Conservation (phyloP, 1,140 invertebrate genomes). For the Drosophila repletoides region DNA sequence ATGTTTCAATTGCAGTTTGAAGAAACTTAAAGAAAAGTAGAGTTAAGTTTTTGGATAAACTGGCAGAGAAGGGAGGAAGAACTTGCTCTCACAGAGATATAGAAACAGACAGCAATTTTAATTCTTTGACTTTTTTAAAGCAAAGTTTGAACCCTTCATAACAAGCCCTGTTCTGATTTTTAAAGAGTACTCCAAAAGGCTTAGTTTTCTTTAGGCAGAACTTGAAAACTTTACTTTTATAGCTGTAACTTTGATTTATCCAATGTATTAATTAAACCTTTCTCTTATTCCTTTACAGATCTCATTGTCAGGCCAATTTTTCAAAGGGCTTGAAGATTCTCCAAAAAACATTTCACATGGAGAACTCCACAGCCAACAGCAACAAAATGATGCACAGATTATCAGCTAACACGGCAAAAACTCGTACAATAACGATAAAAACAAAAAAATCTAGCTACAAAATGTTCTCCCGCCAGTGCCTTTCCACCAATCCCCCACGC, state of each 20-base stretch:
- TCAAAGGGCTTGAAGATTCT: conserved; percentile 8
- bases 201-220: too few relatives aligned
- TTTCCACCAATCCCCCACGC: conserved; percentile 57
- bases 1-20: too few relatives aligned
- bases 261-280: conserved; percentile 1
- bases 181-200: too few relatives aligned
- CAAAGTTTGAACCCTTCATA: too few relatives aligned
- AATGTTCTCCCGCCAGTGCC: conserved; percentile 80
- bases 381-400: conserved; percentile 47
- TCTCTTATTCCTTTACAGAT: conserved; percentile 44
- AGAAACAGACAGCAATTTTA: too few relatives aligned
- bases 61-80: too few relatives aligned
- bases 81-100: too few relatives aligned
- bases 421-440: neutral
- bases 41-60: too few relatives aligned
- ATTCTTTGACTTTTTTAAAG: too few relatives aligned
- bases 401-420: conserved; percentile 14
- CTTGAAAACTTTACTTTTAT: neutral
- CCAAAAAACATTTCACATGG: conserved; percentile 17
- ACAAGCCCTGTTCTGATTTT: too few relatives aligned
- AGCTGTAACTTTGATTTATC: too few relatives aligned
- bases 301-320: conserved; percentile 44
- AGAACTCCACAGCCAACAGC: conserved; percentile 15
- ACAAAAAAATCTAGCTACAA: conserved; percentile 27
- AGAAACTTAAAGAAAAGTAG: too few relatives aligned